Conservation (phyloP, 2,113 vertebrate genomes). For the Oryzias woworae region DNA sequence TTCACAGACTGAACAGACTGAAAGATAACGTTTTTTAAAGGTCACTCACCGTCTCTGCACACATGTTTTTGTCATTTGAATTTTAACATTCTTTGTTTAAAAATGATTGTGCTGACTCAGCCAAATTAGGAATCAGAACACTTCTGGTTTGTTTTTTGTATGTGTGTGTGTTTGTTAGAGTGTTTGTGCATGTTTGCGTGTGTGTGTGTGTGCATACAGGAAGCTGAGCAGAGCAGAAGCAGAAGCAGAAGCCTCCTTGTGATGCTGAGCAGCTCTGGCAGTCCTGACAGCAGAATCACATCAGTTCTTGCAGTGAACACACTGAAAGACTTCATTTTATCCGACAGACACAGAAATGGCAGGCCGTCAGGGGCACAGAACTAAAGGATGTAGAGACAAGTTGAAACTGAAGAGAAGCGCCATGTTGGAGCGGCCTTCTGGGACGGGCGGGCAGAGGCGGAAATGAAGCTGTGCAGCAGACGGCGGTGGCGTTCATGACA, state of each 20-base stretch:
- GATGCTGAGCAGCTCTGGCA: slow-evolving; percentile 46
- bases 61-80: no score
- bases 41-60: no score
- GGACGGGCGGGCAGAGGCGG: neutral
- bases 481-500: neutral
- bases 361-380: slow-evolving; percentile 14
- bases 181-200: neutral
- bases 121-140: no score
- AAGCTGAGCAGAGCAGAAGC: no score
- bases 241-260: neutral
- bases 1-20: no score
- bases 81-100: no score
- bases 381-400: slow-evolving; percentile 21
- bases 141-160: neutral
- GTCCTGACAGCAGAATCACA: slow-evolving; percentile 38
- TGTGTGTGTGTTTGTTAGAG: neutral
- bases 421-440: slow-evolving; percentile 9
- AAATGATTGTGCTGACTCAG: no score
- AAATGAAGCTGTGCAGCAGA: neutral
- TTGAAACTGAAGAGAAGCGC: slow-evolving; percentile 48
- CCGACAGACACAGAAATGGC: slow-evolving; percentile 52
- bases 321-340: slow-evolving; percentile 38
- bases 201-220: neutral
- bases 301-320: slow-evolving; percentile 7
- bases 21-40: no score